phyloP scores from a whole-genome alignment of 2,888 invertebrate species.

The Euplagia quadripunctaria region DNA sequence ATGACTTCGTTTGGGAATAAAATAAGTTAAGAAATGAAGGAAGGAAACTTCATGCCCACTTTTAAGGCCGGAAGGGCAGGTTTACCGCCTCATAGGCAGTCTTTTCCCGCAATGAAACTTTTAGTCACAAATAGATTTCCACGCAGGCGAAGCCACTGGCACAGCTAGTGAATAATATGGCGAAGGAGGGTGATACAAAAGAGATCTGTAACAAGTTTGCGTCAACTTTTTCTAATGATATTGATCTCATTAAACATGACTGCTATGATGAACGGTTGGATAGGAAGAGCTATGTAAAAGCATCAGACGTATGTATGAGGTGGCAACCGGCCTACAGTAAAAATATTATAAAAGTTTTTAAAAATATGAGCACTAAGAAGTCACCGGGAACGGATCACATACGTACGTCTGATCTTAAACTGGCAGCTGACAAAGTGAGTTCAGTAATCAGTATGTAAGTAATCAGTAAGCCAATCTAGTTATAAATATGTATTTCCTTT shows the following conservation, averaged over 20 bases:
- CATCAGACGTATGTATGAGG: neutral
- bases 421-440: neutral
- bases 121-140: no score
- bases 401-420: constrained; percentile 2
- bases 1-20: no score
- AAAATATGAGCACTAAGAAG: neutral
- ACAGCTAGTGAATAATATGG: neutral
- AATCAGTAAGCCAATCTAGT: no score
- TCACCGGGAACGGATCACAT: neutral
- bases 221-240: neutral
- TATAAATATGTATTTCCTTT: no score
- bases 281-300: neutral
- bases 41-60: no score
- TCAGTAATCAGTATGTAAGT: neutral
- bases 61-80: no score
- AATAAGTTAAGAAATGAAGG: no score
- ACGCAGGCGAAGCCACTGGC: no score
- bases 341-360: neutral
- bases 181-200: neutral
- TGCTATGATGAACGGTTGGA: neutral
- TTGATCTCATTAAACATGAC: neutral
- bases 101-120: no score
- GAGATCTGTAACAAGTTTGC: constrained; percentile 1
- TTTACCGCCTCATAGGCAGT: no score
- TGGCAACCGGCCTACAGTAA: no score